A percentile compares a stretch with the other conserved stretches of the same genome.
Conservation (phyloP, 2,113 vertebrate genomes). For the Galeopterus variegatus region DNA sequence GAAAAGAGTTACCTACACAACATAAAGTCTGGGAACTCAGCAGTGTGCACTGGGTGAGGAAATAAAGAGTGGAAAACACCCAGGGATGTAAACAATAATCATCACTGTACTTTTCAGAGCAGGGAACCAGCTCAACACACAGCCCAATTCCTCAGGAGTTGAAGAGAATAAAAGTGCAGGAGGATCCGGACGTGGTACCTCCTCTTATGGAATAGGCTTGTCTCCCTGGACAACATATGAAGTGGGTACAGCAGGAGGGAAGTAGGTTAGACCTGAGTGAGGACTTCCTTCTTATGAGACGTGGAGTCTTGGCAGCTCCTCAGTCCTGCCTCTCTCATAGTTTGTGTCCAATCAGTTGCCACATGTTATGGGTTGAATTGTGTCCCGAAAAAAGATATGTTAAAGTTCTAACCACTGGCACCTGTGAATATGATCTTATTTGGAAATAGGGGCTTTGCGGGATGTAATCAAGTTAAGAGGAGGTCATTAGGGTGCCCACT, state of each 20-base stretch:
- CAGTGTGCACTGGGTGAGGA: background rate
- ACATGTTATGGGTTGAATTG: background rate
- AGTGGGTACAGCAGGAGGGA: background rate
- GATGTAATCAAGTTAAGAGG: background rate
- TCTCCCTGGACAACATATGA: background rate
- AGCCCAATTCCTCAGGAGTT: background rate
- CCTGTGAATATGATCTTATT: background rate
- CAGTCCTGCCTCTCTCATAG: background rate
- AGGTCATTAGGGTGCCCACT: background rate
- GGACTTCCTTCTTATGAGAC: background rate
- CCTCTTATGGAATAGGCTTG: background rate
- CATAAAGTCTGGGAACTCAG: background rate
- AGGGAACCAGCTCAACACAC: background rate
- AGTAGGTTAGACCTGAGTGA: background rate
- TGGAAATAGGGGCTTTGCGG: background rate
- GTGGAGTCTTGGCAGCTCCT: background rate
- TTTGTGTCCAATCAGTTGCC: background rate
- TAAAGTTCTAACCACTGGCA: background rate
- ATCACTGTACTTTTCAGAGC: background rate
- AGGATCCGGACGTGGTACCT: background rate
- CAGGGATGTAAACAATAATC: background rate
- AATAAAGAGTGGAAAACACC: background rate
- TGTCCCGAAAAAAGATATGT: background rate
- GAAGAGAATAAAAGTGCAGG: background rate
- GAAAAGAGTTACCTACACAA: background rate